Percentiles rank a stretch among this genome's conserved stretches.
phyloP scores from a whole-genome alignment of 2,797 vertebrate species.

The Diceros bicornis region DNA sequence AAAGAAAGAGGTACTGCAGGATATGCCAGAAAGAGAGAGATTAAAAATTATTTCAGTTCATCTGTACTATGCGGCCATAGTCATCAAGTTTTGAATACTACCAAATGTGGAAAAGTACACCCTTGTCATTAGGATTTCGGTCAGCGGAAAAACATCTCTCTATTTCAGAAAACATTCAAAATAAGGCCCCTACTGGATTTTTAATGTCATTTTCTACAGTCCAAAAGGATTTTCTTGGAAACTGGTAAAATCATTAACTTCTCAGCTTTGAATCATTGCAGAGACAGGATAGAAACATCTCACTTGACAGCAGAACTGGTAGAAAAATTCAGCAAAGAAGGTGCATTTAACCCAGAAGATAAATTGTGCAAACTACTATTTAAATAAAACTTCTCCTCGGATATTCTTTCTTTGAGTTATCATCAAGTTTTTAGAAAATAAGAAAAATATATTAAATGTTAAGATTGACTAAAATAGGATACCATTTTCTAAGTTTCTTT shows the following conservation, averaged over 20 bases:
- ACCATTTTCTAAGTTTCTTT: neutral
- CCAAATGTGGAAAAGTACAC: slow-evolving; percentile 22
- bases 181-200: slow-evolving; percentile 89
- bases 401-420: slow-evolving; percentile 86
- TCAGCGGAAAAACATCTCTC: slow-evolving; percentile 83
- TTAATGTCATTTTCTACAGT: slow-evolving; percentile 91
- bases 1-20: neutral
- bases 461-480: neutral
- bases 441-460: slow-evolving; percentile 65
- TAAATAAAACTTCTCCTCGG: slow-evolving; percentile 87
- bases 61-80: neutral
- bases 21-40: neutral
- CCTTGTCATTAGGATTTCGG: slow-evolving; percentile 73
- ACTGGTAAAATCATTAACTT: slow-evolving; percentile 95
- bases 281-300: slow-evolving; percentile 90
- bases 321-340: slow-evolving; percentile 86
- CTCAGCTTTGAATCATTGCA: slow-evolving; percentile 91
- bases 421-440: slow-evolving; percentile 87
- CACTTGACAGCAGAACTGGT: slow-evolving; percentile 83
- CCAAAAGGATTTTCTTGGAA: slow-evolving; percentile 91
- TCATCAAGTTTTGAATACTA: slow-evolving; percentile 78
- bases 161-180: slow-evolving; percentile 88
- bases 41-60: neutral
- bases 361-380: slow-evolving; percentile 84
- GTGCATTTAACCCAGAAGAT: slow-evolving; percentile 85